phyloP scores from a whole-genome alignment of 2,113 vertebrate species.

The Urocolius indicus region DNA sequence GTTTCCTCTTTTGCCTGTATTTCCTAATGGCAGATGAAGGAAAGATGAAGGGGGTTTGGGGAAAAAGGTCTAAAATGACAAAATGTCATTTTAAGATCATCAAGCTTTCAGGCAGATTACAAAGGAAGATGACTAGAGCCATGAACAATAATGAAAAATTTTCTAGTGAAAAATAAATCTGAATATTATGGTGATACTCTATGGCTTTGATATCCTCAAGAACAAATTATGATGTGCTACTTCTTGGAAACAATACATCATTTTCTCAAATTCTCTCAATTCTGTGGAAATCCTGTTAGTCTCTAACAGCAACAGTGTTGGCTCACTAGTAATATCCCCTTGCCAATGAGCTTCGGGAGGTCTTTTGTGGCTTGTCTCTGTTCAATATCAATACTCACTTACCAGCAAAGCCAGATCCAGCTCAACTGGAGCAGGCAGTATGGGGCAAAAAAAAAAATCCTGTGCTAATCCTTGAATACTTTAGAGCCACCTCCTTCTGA shows the following conservation, averaged over 20 bases:
- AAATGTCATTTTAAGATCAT: not conserved
- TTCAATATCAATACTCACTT: not conserved
- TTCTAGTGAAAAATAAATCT: not conserved
- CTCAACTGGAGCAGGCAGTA: not conserved
- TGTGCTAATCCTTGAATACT: slow-evolving; percentile 21
- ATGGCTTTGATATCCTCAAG: not conserved
- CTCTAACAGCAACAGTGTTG: not conserved
- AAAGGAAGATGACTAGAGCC: not conserved
- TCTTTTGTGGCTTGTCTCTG: not conserved
- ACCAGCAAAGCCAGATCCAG: slow-evolving; percentile 44
- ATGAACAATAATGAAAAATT: not conserved
- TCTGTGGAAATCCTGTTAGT: not conserved
- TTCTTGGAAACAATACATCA: not conserved
- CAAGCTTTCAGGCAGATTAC: not conserved
- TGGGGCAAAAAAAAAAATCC: slow-evolving; percentile 5
- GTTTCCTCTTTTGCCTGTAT: not conserved
- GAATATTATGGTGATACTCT: not conserved
- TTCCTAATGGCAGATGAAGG: not conserved
- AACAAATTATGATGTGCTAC: not conserved
- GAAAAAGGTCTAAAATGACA: not conserved
- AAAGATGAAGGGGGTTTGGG: not conserved
- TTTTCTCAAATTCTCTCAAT: slow-evolving; percentile 2
- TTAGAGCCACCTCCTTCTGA: not conserved
- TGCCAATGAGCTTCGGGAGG: not conserved
- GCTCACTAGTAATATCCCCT: not conserved